Evolutionary conservation across 2,797 vertebrate genomes (phyloP).

Genomic region (Mus caroli): DNA sequence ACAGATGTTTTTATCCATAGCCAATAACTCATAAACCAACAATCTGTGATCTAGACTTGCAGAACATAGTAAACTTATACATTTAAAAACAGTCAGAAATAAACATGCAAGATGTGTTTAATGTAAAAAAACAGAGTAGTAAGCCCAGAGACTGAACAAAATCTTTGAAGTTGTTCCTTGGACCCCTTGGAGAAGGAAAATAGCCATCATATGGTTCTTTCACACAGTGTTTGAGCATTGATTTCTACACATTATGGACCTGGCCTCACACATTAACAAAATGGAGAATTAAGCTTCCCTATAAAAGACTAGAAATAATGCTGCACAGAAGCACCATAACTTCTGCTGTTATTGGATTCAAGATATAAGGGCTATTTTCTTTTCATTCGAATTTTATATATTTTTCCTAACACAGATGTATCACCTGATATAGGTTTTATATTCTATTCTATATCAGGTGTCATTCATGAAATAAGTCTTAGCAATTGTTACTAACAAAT

Average conservation of each 20-base stretch:
- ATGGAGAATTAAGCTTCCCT: not conserved
- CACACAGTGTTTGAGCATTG: not conserved
- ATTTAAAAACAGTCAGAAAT: too few relatives aligned
- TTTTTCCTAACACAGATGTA: not conserved
- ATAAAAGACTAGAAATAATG: not conserved
- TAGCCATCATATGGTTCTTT: not conserved
- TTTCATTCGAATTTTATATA: not conserved
- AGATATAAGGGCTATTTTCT: not conserved
- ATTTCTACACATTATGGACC: not conserved
- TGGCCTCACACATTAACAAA: not conserved
- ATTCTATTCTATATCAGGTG: not conserved
- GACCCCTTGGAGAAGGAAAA: not conserved
- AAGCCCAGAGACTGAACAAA: not conserved
- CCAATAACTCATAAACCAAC: too few relatives aligned
- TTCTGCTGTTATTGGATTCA: not conserved
- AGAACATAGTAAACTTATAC: too few relatives aligned
- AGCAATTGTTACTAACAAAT: not conserved
- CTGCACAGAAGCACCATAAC: not conserved
- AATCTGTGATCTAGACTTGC: too few relatives aligned
- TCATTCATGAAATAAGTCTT: not conserved
- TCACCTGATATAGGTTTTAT: not conserved
- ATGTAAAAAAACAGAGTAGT: not conserved
- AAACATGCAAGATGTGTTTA: not conserved
- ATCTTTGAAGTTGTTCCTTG: not conserved
- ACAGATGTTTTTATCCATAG: too few relatives aligned